A percentile compares a stretch with the other conserved stretches of the same genome.
phyloP scores from a whole-genome alignment of 2,888 invertebrate species.

The Athetis lepigone region DNA sequence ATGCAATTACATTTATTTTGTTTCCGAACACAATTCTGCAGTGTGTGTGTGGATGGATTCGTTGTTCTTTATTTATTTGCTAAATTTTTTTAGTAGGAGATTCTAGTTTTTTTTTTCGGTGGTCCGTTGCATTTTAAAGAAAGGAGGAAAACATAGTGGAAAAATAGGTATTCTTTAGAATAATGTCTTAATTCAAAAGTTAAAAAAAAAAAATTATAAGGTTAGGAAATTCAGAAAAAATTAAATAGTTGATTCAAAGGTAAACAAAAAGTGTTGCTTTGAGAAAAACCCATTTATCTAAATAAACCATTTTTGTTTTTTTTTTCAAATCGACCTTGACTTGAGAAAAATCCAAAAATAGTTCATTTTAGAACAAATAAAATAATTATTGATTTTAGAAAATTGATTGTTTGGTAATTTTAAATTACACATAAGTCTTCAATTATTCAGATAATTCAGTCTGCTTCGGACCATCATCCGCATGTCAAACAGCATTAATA shows the following conservation, averaged over 20 bases:
- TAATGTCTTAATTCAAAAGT: too few species aligned
- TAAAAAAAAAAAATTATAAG: too few species aligned
- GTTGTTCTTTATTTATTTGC: conserved; percentile 13
- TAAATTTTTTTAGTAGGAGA: background rate
- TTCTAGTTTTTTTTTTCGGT: background rate
- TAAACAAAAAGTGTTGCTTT: background rate
- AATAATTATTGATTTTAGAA: background rate
- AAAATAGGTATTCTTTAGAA: too few species aligned
- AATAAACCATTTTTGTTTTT: too few species aligned
- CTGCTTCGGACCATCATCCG: too few species aligned
- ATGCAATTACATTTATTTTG: conserved; percentile 48
- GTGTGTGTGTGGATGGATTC: conserved; percentile 34
- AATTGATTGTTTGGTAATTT: too few species aligned
- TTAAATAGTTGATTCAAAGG: too few species aligned
- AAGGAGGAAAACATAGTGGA: too few species aligned
- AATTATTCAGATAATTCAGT: too few species aligned
- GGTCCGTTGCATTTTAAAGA: fast-evolving
- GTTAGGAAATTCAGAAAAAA: too few species aligned
- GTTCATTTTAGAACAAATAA: background rate
- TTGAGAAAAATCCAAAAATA: background rate
- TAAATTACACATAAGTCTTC: too few species aligned
- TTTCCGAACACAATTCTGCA: conserved; percentile 24
- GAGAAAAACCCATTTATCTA: background rate
- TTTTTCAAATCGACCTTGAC: too few species aligned
- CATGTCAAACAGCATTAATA: background rate